A percentile compares a stretch with the other conserved stretches of the same genome.
These are phyloP conservation scores for Nomada hirtipes DNA, from an alignment of 2,888 invertebrate species.

Conservation along the genomic window DNA sequence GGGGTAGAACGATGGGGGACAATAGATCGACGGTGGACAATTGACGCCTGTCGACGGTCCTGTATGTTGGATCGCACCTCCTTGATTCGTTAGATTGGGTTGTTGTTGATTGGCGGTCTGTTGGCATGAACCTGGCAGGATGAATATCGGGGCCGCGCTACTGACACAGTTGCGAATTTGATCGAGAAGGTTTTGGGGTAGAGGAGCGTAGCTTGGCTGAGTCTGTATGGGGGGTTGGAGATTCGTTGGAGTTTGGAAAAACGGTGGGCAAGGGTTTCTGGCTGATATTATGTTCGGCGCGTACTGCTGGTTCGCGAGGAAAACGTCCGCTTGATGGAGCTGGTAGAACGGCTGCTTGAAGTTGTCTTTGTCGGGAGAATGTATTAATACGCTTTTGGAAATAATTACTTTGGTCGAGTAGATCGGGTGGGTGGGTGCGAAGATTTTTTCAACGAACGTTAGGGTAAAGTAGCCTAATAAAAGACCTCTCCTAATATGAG, in stretches of 20 bases:
- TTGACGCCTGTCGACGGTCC: slow-evolving; percentile 39
- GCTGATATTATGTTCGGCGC: slow-evolving; percentile 1
- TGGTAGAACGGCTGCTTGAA: slow-evolving; percentile 47
- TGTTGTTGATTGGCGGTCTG: slow-evolving; percentile 51
- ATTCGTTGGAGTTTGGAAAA: slow-evolving; percentile 19
- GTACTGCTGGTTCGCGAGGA: slow-evolving; percentile 39
- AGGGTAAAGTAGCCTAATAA: too few relatives aligned
- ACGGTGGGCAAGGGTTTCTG: slow-evolving; percentile 26
- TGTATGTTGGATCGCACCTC: slow-evolving; percentile 13
- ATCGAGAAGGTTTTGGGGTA: slow-evolving; percentile 72
- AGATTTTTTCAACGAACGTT: too few relatives aligned
- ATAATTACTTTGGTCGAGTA: too few relatives aligned
- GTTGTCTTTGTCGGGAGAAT: slow-evolving; percentile 24
- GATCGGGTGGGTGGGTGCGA: too few relatives aligned
- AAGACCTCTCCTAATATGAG: too few relatives aligned
- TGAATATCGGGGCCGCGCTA: slow-evolving; percentile 75
- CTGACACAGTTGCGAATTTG: slow-evolving; percentile 73
- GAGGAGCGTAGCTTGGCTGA: slow-evolving; percentile 31
- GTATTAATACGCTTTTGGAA: neutral
- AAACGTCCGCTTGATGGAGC: slow-evolving; percentile 50
- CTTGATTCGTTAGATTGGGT: slow-evolving; percentile 14
- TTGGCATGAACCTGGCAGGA: slow-evolving; percentile 73
- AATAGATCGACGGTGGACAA: slow-evolving; percentile 54
- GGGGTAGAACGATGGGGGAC: slow-evolving; percentile 72
- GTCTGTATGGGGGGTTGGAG: slow-evolving; percentile 11